A percentile compares a stretch with the other conserved stretches of the same genome.
phyloP scores from a whole-genome alignment of 1,140 invertebrate genomes.

The Papilio polytes region DNA sequence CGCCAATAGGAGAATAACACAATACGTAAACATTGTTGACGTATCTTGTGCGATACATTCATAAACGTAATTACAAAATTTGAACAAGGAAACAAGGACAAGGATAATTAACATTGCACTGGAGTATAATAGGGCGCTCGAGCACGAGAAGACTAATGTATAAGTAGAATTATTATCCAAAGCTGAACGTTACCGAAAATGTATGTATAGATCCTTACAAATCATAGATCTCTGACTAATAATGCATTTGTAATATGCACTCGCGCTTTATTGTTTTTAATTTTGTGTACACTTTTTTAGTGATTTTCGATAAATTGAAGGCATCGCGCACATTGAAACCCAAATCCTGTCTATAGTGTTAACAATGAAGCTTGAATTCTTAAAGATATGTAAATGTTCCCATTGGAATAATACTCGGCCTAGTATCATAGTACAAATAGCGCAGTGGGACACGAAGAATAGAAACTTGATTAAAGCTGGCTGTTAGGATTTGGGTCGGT shows the following conservation, averaged over 20 bases:
- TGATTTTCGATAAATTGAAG: too few relatives aligned
- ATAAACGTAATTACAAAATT: neutral
- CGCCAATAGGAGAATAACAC: neutral
- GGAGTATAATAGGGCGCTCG: too few relatives aligned
- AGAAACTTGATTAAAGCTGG: slow-evolving; percentile 16
- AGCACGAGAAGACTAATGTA: too few relatives aligned
- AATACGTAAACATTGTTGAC: neutral
- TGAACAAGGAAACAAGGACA: neutral
- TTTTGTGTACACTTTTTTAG: too few relatives aligned
- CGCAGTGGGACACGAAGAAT: slow-evolving; percentile 5
- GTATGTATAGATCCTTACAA: too few relatives aligned
- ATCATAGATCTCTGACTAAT: too few relatives aligned
- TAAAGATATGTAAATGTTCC: neutral
- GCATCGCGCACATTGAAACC: too few relatives aligned
- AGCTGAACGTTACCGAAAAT: too few relatives aligned
- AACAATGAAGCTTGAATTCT: neutral
- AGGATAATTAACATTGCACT: neutral
- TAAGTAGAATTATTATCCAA: too few relatives aligned
- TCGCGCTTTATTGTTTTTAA: too few relatives aligned
- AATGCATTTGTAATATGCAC: too few relatives aligned
- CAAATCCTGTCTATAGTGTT: too few relatives aligned
- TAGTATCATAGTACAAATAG: neutral
- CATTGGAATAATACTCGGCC: neutral
- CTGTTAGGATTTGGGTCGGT: slow-evolving; percentile 14
- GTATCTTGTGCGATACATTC: neutral